These are phyloP conservation scores for Lagodon rhomboides DNA, from an alignment of 2,797 vertebrate genomes.

Conservation along the genomic window DNA sequence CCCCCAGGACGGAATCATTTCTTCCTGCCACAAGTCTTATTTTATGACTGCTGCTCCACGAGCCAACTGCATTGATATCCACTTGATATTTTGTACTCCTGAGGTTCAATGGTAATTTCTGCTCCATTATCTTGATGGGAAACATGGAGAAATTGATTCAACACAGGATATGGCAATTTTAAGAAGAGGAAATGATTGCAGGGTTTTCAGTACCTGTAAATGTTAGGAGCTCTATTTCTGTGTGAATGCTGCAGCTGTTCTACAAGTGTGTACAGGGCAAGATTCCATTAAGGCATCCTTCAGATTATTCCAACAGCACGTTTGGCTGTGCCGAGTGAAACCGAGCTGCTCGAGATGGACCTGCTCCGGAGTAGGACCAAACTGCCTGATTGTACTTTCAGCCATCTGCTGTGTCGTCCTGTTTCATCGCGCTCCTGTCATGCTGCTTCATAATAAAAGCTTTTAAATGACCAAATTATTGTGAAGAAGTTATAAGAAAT, in stretches of 20 bases:
- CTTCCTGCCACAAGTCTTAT: slow-evolving; percentile 4
- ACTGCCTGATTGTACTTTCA: no score
- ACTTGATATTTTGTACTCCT: slow-evolving; percentile 19
- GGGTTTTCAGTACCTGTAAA: not conserved
- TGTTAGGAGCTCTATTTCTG: not conserved
- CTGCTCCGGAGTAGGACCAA: no score
- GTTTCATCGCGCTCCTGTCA: no score
- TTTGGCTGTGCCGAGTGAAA: no score
- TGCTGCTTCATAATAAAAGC: no score
- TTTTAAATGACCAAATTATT: no score
- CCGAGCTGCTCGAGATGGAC: no score
- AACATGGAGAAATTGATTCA: slow-evolving; percentile 30
- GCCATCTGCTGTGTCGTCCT: no score
- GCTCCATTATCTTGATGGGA: slow-evolving; percentile 14
- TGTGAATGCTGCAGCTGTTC: slow-evolving; percentile 20
- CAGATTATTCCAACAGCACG: not conserved
- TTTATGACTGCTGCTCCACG: slow-evolving; percentile 11
- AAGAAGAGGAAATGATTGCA: slow-evolving; percentile 9
- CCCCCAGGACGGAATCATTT: slow-evolving; percentile 24
- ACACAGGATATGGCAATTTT: slow-evolving; percentile 1
- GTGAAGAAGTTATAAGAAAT: no score
- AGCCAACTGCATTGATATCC: slow-evolving; percentile 17
- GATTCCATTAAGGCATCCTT: slow-evolving; percentile 19
- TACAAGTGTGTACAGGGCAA: not conserved
- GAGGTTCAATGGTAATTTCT: slow-evolving; percentile 42